Evolutionary conservation across 2,113 vertebrate genomes (phyloP).

Genomic region (Perognathus longimembris): DNA sequence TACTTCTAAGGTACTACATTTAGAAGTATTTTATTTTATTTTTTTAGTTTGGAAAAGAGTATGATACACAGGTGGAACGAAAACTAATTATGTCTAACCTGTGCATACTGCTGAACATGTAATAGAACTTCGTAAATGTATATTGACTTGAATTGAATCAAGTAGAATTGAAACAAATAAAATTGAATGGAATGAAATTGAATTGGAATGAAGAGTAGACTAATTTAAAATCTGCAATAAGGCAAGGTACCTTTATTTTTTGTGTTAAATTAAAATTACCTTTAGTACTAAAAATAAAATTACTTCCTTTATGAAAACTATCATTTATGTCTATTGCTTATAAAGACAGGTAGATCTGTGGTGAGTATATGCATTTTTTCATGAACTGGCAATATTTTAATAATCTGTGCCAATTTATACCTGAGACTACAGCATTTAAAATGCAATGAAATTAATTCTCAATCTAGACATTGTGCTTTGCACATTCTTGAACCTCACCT

Average conservation of each 20-base stretch:
- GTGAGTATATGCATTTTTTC: background rate
- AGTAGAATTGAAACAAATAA: slow-evolving; percentile 48
- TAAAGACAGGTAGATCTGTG: background rate
- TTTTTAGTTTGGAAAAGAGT: background rate
- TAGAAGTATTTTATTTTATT: background rate
- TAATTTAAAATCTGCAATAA: slow-evolving; percentile 57
- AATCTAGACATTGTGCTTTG: background rate
- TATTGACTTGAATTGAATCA: slow-evolving; percentile 45
- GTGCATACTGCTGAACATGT: background rate
- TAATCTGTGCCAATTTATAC: background rate
- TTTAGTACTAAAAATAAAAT: slow-evolving; percentile 50
- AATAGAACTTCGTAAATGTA: background rate
- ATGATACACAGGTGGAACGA: slow-evolving; percentile 7
- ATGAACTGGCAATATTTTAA: background rate
- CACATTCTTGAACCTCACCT: background rate
- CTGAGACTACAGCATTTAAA: slow-evolving; percentile 21
- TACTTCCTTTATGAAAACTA: background rate
- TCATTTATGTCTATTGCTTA: slow-evolving; percentile 34
- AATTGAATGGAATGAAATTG: slow-evolving; percentile 25
- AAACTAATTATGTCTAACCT: slow-evolving; percentile 33
- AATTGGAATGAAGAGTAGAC: slow-evolving; percentile 39
- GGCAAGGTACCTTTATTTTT: slow-evolving; percentile 26
- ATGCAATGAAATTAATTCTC: slow-evolving; percentile 38
- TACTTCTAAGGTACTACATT: background rate
- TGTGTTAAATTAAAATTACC: slow-evolving; percentile 44